phyloP scores from a whole-genome alignment of 2,888 invertebrate genomes.

The Diarsia mendica region DNA sequence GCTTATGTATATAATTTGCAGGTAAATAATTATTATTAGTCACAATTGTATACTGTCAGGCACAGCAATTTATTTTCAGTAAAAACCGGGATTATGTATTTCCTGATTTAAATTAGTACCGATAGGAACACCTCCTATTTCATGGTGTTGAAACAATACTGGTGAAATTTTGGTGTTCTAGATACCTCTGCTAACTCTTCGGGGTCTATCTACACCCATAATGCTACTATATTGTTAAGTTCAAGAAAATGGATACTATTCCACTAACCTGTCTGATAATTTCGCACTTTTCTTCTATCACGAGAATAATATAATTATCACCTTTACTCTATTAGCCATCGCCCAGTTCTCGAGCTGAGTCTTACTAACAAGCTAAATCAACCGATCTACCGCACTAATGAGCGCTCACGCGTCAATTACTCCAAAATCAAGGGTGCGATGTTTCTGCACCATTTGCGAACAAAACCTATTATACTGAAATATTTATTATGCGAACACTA shows the following conservation, averaged over 20 bases:
- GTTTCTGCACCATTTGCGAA: conserved; percentile 42
- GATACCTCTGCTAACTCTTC: neutral
- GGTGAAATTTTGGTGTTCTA: neutral
- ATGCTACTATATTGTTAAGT: neutral
- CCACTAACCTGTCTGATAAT: neutral
- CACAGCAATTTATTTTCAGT: neutral
- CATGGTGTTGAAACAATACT: neutral
- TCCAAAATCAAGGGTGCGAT: conserved; percentile 40
- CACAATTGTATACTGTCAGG: too few relatives aligned
- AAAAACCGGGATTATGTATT: neutral
- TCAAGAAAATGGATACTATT: neutral
- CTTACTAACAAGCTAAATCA: conserved; percentile 48
- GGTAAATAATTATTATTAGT: too few relatives aligned
- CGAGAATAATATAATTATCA: neutral
- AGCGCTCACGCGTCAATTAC: conserved; percentile 48
- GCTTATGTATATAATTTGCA: too few relatives aligned
- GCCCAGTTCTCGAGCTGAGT: conserved; percentile 2
- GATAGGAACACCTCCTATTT: neutral
- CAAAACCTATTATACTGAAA: conserved; percentile 1
- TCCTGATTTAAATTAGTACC: neutral
- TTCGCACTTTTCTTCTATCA: neutral
- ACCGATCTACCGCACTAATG: conserved; percentile 33
- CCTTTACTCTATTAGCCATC: neutral
- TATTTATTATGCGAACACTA: neutral
- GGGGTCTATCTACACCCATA: neutral